Base-by-base conservation (phyloP, 23 tunicate species). In the Trididemnum miniatum region DNA sequence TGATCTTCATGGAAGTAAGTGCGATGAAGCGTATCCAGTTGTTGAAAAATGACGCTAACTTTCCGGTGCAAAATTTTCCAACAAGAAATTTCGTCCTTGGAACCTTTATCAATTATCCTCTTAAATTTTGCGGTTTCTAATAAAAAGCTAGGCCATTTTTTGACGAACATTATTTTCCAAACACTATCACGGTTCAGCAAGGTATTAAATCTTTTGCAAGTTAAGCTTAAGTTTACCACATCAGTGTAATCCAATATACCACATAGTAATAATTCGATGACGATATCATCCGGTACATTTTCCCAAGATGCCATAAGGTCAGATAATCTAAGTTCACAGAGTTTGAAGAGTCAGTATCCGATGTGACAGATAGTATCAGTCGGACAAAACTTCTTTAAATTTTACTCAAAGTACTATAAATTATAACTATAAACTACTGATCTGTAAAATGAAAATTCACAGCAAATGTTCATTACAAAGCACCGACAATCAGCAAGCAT, bases 221-320 rank as follows among this genome's bases (percentile, higher is more conserved):
- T 77, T 4, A 2, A 4, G 20, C 38, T 36, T 51, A 77, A 77
- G n/a, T 77, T 52, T 9, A 77, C 22, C 25, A 77, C 22, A 57
- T 77, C 82, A 1, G 5, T 54, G 51, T 15, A 20, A 29, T 57
- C 26, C 67, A 77, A 77, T 2, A 31, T 20, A 5, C 82, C 82
- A 57, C 82, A 77, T 2, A 67, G 18, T 37, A 77, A 57, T 3
- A 77, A 2, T 9, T 77, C 82, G 27, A 77, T 33, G n/a, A 77
- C 9, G 9, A 54, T 2, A 31, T 20, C 40, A 32, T 77, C 67
- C 12, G 82, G 66, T 34, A 77, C 20, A 77, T 26, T 24, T 52
- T 52, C 82, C 20, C 52, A 25, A 27, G 36, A 12, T 23, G 37
- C 26, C 82, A 77, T 77, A 9, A 44, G 54, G 9, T 44, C 54